Conservation (phyloP, 2,113 vertebrate genomes). For the Gracilinanus agilis region DNA sequence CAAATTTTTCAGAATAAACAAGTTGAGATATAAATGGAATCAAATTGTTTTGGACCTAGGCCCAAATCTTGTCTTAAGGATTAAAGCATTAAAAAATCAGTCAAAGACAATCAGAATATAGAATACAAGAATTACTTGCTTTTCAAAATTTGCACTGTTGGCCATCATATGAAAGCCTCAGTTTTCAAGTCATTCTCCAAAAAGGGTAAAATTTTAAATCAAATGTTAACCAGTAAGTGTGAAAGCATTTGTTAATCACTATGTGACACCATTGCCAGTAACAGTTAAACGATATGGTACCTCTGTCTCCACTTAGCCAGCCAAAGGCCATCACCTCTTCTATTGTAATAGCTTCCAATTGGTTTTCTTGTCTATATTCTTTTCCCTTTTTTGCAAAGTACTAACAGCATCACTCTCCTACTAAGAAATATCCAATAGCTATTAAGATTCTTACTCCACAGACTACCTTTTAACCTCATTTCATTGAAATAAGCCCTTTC, state of each 20-base stretch:
- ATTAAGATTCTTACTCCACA: background rate
- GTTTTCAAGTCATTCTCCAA: slow-evolving; percentile 31
- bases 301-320: background rate
- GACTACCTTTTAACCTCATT: background rate
- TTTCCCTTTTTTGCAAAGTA: background rate
- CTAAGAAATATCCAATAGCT: background rate
- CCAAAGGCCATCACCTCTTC: no score
- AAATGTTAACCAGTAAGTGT: background rate
- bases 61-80: slow-evolving; percentile 35
- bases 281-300: slow-evolving; percentile 7
- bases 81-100: slow-evolving; percentile 26
- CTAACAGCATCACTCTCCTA: background rate
- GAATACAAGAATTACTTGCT: slow-evolving; percentile 31
- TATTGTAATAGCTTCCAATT: no score
- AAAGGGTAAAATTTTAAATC: slow-evolving; percentile 45
- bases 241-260: slow-evolving; percentile 16
- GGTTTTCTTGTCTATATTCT: background rate
- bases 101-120: slow-evolving; percentile 27
- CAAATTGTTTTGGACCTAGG: slow-evolving; percentile 33
- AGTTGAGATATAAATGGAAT: slow-evolving; percentile 36
- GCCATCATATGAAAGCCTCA: slow-evolving; percentile 16
- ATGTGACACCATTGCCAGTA: background rate
- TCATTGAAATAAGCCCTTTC: background rate
- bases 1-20: slow-evolving; percentile 48
- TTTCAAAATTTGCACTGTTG: slow-evolving; percentile 32